A percentile compares a stretch with the other conserved stretches of the same genome.
Evolutionary conservation across 2,888 invertebrate species (phyloP).

Genomic region (Xanthorhoe designata): DNA sequence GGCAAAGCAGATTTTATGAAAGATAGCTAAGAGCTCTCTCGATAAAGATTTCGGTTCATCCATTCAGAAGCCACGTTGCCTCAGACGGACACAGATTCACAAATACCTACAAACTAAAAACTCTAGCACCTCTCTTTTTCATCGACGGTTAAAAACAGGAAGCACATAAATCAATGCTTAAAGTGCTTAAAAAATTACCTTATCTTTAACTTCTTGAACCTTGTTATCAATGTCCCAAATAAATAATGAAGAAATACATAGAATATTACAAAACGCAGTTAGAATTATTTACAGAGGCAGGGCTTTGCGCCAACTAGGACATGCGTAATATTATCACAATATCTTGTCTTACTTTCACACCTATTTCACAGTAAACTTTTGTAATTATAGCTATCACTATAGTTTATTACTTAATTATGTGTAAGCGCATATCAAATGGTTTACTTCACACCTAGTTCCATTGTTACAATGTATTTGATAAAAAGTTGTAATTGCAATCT

Average conservation of each 20-base stretch:
- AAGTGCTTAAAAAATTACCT: background rate
- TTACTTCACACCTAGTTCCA: conserved; percentile 37
- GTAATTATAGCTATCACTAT: conserved; percentile 10
- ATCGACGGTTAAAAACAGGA: background rate
- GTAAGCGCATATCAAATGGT: conserved; percentile 27
- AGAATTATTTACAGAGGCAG: conserved; percentile 18
- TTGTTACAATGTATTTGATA: conserved; percentile 27
- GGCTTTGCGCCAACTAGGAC: conserved; percentile 25
- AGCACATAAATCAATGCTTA: conserved; percentile 3
- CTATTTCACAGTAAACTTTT: conserved; percentile 5
- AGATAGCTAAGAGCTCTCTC: too few relatives aligned
- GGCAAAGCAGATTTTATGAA: too few relatives aligned
- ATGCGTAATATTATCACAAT: conserved; percentile 12
- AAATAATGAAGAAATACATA: conserved; percentile 9
- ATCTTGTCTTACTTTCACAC: conserved; percentile 22
- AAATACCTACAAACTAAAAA: too few relatives aligned
- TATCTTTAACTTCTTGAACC: conserved; percentile 10
- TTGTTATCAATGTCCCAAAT: conserved; percentile 25
- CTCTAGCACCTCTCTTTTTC: too few relatives aligned
- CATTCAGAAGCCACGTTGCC: too few relatives aligned
- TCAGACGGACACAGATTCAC: too few relatives aligned
- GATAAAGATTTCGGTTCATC: too few relatives aligned
- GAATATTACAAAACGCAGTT: conserved; percentile 7
- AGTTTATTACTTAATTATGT: conserved; percentile 21
- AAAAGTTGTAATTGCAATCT: conserved; percentile 25